phyloP scores from a whole-genome alignment of 2,113 vertebrate genomes.

The Megaceryle maxima region DNA sequence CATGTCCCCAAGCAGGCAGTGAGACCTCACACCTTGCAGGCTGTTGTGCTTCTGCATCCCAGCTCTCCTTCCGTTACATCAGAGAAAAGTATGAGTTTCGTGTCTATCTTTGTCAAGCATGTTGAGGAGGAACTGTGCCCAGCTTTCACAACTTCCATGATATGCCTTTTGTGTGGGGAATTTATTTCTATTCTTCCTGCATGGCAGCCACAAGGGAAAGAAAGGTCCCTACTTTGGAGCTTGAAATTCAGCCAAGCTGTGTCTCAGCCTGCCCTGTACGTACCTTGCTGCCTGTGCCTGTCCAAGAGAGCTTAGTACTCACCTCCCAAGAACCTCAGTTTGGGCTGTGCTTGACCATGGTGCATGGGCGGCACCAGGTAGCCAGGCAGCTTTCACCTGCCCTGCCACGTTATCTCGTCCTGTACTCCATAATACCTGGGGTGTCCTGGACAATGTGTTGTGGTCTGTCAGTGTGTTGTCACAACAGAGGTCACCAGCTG shows the following conservation, averaged over 20 bases:
- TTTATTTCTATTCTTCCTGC: background rate
- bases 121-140: background rate
- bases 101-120: background rate
- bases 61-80: background rate
- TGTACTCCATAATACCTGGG: background rate
- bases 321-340: rapidly evolving
- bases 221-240: background rate
- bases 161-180: background rate
- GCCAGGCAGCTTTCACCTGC: background rate
- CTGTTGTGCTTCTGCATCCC: background rate
- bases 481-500: background rate
- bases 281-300: background rate
- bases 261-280: background rate
- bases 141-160: background rate
- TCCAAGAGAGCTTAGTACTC: rapidly evolving
- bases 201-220: background rate
- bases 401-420: rapidly evolving
- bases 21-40: background rate
- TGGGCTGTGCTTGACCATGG: rapidly evolving
- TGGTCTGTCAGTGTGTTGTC: background rate
- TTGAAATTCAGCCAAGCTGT: background rate
- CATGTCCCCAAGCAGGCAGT: rapidly evolving
- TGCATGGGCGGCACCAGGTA: background rate
- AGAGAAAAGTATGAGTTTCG: background rate
- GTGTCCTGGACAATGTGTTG: rapidly evolving